These are phyloP conservation scores for Cacatua alba DNA, from an alignment of 2,113 vertebrate genomes.

Conservation along the genomic window DNA sequence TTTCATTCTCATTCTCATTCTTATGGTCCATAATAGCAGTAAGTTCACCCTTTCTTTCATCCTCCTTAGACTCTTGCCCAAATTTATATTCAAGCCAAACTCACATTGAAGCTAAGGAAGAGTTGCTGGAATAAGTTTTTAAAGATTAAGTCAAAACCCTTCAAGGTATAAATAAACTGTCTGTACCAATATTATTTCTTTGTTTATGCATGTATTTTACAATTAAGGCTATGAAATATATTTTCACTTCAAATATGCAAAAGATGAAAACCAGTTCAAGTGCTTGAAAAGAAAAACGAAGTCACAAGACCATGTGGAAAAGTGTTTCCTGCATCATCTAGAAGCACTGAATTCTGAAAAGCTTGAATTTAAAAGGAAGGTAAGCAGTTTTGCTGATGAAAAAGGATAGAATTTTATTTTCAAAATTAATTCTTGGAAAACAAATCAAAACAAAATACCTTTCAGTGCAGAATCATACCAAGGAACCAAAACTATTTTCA, in stretches of 20 bases:
- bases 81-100: background rate
- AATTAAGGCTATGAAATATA: background rate
- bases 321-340: background rate
- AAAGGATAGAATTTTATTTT: background rate
- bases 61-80: background rate
- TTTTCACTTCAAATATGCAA: background rate
- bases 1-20: constrained; percentile 19
- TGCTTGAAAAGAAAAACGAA: background rate
- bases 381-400: background rate
- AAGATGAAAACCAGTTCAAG: background rate
- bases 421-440: background rate
- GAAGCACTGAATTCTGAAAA: background rate
- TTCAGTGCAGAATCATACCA: background rate
- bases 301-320: background rate
- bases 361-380: background rate
- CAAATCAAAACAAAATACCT: background rate
- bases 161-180: background rate
- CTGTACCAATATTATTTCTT: background rate
- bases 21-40: background rate
- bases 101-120: background rate
- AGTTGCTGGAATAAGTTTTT: background rate
- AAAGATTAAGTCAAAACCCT: background rate
- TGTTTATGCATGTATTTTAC: background rate
- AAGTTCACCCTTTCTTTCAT: background rate
- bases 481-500: background rate